Base-by-base conservation (phyloP, 2,113 vertebrate species). In the Syngnathus scovelli region DNA sequence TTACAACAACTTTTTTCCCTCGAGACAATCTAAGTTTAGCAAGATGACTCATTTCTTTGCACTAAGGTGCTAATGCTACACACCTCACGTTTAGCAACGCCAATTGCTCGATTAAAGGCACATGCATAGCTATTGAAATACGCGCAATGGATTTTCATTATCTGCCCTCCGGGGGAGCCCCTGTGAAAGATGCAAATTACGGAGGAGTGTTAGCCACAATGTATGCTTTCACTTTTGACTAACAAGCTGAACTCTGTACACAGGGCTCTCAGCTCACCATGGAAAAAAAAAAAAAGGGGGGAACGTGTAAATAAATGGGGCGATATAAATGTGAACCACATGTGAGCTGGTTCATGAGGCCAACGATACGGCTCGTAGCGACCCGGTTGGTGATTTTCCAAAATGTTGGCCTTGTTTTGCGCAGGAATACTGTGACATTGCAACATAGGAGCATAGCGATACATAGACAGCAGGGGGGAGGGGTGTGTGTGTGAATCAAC, bases 321-420 rank as follows among this genome's bases (percentile, higher is more conserved):
- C 68, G 70, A 70, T 44, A 62, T 48, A 74, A 80, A 83, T 71
- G 59, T 74, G 69, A 84, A 79, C 73, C 77, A 85, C 71, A 83
- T 87, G 82, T 82, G 48, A 78, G 83, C 71, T 80, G 68, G 62
- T 83, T 86, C 84, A 87, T 86, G 83, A 90, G 87, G 79, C 73
- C 79, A 89, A 84, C 82, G 77, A 89, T 84, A 87, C 44, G 61
- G 70, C 69, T 80, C 38, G 72, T 70, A 69, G 73, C 85, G 74
- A 78, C 79, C 81, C 80, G 55, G 61, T 66, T 63, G 74, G 83
- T 88, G 87, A 90, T 89, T 88, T 84, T 88, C 78, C 88, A 88
- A 87, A 79, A 86, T 88, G 89, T 82, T 72, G 71, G 70, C 63
- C 83, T 85, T 81, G 80, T 85, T 79, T 85, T 70, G 81, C 75